Conservation (phyloP, 2,113 vertebrate species). For the Proteles cristata region DNA sequence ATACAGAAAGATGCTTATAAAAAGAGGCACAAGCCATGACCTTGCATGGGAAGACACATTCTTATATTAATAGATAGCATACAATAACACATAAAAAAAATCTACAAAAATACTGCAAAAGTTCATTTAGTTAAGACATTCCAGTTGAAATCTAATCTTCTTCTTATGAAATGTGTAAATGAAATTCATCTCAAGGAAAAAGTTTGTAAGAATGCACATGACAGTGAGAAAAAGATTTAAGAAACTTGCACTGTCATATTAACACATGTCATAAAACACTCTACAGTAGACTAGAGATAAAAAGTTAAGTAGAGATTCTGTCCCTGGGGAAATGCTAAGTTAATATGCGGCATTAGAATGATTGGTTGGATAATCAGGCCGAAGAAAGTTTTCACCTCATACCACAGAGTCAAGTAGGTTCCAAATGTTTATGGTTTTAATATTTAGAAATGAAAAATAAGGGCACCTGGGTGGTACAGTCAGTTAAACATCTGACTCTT, state of each 20-base stretch:
- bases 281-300: rapidly evolving
- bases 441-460: not conserved
- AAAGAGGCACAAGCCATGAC: rapidly evolving
- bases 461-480: too few species aligned
- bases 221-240: too few species aligned
- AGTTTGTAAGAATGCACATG: rapidly evolving
- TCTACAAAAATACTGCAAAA: not conserved
- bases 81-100: not conserved
- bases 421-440: not conserved
- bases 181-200: not conserved
- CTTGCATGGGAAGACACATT: not conserved
- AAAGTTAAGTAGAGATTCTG: rapidly evolving
- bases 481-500: too few species aligned
- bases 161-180: not conserved
- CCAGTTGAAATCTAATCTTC: not conserved
- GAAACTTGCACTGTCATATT: rapidly evolving
- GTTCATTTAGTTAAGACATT: not conserved
- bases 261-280: not conserved
- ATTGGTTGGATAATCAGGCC: not conserved
- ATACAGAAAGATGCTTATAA: too few species aligned
- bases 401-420: rapidly evolving
- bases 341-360: not conserved
- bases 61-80: not conserved
- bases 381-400: not conserved
- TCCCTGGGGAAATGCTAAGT: not conserved